Conservation (phyloP, 2,797 vertebrate species). For the Nannoperca australis region DNA sequence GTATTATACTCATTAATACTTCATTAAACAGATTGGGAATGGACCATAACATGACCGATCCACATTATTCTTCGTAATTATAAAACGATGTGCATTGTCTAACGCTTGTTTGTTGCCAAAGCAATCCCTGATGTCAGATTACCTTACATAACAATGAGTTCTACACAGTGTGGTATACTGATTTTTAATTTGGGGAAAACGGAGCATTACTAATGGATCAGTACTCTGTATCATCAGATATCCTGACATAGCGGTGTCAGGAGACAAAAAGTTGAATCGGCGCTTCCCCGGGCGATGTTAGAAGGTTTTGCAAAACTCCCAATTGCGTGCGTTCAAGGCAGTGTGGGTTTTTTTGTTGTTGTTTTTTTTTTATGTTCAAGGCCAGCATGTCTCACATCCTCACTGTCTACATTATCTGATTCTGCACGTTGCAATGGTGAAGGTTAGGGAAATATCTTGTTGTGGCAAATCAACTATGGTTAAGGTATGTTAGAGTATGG, state of each 20-base stretch:
- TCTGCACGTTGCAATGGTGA: not conserved
- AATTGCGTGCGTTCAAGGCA: not conserved
- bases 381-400: conserved; percentile 2
- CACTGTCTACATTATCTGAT: not conserved
- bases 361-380: not conserved
- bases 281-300: not conserved
- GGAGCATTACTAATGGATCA: not conserved
- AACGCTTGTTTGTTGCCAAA: not conserved
- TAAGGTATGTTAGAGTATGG: not conserved
- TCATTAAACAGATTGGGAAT: not conserved
- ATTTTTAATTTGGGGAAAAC: not conserved
- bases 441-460: not conserved
- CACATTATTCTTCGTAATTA: not conserved
- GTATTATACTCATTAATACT: too few relatives aligned
- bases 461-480: not conserved
- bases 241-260: not conserved
- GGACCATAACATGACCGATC: not conserved
- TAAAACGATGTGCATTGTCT: not conserved
- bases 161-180: not conserved
- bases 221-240: not conserved
- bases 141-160: not conserved
- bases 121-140: not conserved
- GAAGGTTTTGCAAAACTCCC: not conserved
- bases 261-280: too few relatives aligned
- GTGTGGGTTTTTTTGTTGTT: too few relatives aligned